Conservation (phyloP, 1,140 invertebrate species). For the Drosophila hydei region DNA sequence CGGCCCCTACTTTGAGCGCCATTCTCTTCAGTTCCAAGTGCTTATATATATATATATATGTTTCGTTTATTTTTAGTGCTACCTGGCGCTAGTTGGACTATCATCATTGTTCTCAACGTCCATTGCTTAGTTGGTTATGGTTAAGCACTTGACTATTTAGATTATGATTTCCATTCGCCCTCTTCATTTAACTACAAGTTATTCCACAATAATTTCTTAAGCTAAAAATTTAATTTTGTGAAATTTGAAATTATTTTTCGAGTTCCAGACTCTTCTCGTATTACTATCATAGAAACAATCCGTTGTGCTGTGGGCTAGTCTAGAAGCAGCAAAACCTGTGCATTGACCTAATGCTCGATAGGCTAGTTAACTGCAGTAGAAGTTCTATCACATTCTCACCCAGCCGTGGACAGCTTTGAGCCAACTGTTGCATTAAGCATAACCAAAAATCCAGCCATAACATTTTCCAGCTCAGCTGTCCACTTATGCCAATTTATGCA, state of each 20-base stretch:
- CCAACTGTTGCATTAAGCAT: constrained; percentile 28
- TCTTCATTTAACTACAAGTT: constrained; percentile 8
- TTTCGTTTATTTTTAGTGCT: constrained; percentile 62
- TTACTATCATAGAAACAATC: too few relatives aligned
- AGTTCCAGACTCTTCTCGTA: too few relatives aligned
- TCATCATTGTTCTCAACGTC: too few relatives aligned
- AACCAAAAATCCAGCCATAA: constrained; percentile 29
- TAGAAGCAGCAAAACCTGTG: too few relatives aligned
- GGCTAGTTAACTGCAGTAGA: not conserved
- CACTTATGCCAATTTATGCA: constrained; percentile 73
- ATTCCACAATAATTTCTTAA: too few relatives aligned
- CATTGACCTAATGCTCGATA: too few relatives aligned
- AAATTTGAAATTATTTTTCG: not conserved
- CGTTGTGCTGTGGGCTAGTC: too few relatives aligned
- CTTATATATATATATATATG: constrained; percentile 72
- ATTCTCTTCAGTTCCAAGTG: constrained; percentile 24
- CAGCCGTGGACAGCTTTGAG: constrained; percentile 11
- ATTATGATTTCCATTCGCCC: constrained; percentile 32
- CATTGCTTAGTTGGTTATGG: too few relatives aligned
- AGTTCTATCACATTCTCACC: constrained; percentile 10
- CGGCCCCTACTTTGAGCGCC: constrained; percentile 14
- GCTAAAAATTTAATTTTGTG: too few relatives aligned
- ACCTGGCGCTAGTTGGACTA: constrained; percentile 42
- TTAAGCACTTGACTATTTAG: constrained; percentile 22
- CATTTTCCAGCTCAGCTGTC: constrained; percentile 44